Evolutionary conservation across 2,888 invertebrate species (phyloP).

Genomic region (Eupithecia subumbrata): DNA sequence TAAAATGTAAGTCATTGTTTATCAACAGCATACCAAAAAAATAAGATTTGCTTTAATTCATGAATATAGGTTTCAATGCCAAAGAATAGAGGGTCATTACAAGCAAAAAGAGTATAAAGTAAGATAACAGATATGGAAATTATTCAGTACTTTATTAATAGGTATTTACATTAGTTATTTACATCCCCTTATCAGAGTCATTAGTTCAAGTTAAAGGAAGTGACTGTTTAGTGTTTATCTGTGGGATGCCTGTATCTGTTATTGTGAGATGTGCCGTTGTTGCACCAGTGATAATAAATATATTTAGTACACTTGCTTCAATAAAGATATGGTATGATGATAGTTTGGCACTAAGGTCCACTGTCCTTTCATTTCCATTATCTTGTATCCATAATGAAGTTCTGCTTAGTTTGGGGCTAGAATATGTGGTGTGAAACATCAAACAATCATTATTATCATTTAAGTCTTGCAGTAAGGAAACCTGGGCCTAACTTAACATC

Average conservation of each 20-base stretch:
- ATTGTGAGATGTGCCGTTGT: not conserved
- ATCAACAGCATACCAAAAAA: not conserved
- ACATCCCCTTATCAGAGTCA: slow-evolving; percentile 18
- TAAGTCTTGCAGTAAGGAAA: not conserved
- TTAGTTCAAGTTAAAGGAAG: slow-evolving; percentile 27
- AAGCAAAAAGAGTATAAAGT: not conserved
- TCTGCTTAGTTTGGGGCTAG: not conserved
- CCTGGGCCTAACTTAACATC: not conserved
- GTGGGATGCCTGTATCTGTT: slow-evolving; percentile 3
- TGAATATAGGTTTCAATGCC: not conserved
- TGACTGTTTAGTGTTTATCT: slow-evolving; percentile 25
- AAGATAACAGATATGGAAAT: not conserved
- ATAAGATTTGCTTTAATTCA: not conserved
- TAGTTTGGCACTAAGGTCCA: not conserved
- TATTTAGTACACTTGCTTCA: not conserved
- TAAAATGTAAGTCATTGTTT: not conserved
- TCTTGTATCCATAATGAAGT: not conserved
- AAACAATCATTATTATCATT: not conserved
- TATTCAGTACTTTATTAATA: not conserved
- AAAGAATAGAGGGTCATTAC: not conserved
- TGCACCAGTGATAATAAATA: not conserved
- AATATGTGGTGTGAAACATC: not conserved
- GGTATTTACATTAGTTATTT: slow-evolving; percentile 6
- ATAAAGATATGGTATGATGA: not conserved
- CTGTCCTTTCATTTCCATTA: not conserved